A percentile compares a stretch with the other conserved stretches of the same genome.
phyloP scores from a whole-genome alignment of 2,113 vertebrate genomes.

The Eulemur macaco region DNA sequence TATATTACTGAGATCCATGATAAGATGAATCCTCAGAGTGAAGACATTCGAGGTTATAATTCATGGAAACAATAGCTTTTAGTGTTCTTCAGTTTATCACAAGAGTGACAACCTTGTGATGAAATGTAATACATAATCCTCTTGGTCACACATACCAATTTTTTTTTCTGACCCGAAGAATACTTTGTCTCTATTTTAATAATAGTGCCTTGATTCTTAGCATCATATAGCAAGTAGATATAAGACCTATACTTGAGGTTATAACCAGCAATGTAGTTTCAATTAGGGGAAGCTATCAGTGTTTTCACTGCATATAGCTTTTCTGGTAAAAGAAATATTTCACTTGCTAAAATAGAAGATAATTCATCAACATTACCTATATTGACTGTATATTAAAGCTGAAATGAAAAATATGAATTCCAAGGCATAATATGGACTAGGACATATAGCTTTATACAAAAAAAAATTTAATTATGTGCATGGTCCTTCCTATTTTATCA shows the following conservation, averaged over 20 bases:
- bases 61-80: constrained; percentile 81
- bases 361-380: constrained; percentile 27
- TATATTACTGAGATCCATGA: constrained; percentile 53
- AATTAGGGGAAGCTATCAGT: constrained; percentile 56
- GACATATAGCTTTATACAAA: background rate
- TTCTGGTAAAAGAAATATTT: constrained; percentile 66
- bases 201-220: constrained; percentile 74
- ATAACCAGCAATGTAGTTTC: constrained; percentile 58
- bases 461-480: background rate
- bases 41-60: constrained; percentile 74
- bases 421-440: background rate
- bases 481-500: background rate
- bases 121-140: constrained; percentile 77
- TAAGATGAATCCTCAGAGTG: constrained; percentile 76
- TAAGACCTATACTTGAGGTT: constrained; percentile 67
- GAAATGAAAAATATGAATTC: background rate
- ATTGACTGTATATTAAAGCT: background rate
- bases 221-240: constrained; percentile 67
- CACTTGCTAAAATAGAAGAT: constrained; percentile 2
- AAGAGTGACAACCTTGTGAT: constrained; percentile 77
- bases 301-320: constrained; percentile 44
- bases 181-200: constrained; percentile 78
- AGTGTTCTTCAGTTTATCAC: constrained; percentile 76
- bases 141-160: constrained; percentile 51
- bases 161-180: constrained; percentile 75